These are phyloP conservation scores for Galleria mellonella DNA, from an alignment of 1,140 invertebrate species.

Conservation along the genomic window DNA sequence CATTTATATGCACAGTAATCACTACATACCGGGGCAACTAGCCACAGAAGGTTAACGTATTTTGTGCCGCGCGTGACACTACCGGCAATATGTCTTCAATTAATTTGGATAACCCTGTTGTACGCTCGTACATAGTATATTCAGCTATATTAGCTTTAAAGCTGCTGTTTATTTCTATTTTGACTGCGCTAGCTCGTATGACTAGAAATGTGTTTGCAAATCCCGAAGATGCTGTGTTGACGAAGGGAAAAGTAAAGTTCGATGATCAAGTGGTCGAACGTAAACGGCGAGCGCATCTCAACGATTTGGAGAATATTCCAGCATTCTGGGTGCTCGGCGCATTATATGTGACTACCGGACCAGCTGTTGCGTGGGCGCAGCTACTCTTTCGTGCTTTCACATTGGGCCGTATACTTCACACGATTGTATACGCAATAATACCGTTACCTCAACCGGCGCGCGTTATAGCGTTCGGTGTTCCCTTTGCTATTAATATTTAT, in stretches of 20 bases:
- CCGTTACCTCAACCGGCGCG: slow-evolving; percentile 48
- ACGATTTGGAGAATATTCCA: slow-evolving; percentile 85
- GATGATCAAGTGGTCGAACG: slow-evolving; percentile 75
- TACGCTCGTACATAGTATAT: slow-evolving; percentile 72
- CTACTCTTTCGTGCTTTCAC: slow-evolving; percentile 78
- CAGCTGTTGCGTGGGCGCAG: slow-evolving; percentile 68
- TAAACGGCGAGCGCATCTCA: slow-evolving; percentile 78
- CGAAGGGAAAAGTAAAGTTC: slow-evolving; percentile 58
- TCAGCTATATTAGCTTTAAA: slow-evolving; percentile 74
- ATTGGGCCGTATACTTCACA: slow-evolving; percentile 77
- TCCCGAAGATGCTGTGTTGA: slow-evolving; percentile 29
- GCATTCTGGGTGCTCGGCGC: slow-evolving; percentile 79
- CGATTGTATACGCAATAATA: slow-evolving; percentile 77
- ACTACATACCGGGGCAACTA: too few species aligned
- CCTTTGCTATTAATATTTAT: slow-evolving; percentile 36
- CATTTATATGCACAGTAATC: too few species aligned
- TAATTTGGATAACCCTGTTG: slow-evolving; percentile 46
- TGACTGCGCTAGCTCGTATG: slow-evolving; percentile 66
- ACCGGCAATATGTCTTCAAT: slow-evolving; percentile 36
- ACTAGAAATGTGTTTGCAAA: slow-evolving; percentile 46
- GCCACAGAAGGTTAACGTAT: too few species aligned
- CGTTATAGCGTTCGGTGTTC: slow-evolving; percentile 29
- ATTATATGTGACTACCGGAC: slow-evolving; percentile 78
- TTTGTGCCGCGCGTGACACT: not conserved
- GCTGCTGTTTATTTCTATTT: slow-evolving; percentile 62